Percentiles rank a stretch among this genome's conserved stretches.
These are phyloP conservation scores for Drosophila koepferae DNA, from an alignment of 2,888 invertebrate genomes.

Conservation along the genomic window DNA sequence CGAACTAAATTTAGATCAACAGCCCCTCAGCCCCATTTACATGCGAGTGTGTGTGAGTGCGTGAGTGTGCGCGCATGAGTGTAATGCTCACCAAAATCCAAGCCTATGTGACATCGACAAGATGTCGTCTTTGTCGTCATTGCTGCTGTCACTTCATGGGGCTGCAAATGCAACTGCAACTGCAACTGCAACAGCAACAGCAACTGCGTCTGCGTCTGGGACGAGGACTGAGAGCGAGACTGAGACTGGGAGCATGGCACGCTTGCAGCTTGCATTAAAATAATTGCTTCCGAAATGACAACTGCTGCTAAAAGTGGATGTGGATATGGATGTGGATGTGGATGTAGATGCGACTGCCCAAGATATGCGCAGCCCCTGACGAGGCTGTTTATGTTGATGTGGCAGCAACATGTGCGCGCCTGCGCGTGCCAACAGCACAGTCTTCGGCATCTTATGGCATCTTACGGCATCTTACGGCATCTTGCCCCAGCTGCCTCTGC, in stretches of 20 bases:
- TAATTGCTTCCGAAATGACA: conserved; percentile 84
- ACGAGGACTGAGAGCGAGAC: conserved; percentile 7
- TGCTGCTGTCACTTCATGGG: conserved; percentile 41
- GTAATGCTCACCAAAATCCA: conserved; percentile 40
- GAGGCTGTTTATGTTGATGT: conserved; percentile 45
- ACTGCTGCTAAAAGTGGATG: conserved; percentile 66
- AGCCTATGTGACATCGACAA: conserved; percentile 66
- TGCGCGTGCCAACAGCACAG: conserved; percentile 77
- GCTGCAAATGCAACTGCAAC: conserved; percentile 22
- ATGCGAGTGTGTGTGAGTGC: not conserved
- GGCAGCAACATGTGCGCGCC: conserved; percentile 79
- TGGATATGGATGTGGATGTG: conserved; percentile 25
- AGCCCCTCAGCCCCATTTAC: conserved; percentile 26
- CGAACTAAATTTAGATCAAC: conserved; percentile 68
- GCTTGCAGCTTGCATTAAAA: conserved; percentile 75
- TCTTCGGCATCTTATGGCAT: conserved; percentile 10
- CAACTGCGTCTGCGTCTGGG: conserved; percentile 8
- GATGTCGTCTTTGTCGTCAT: conserved; percentile 54
- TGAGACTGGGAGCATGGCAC: conserved; percentile 44
- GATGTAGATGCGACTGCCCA: conserved; percentile 22
- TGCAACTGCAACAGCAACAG: conserved; percentile 18
- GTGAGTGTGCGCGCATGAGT: conserved; percentile 12
- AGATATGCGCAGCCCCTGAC: conserved; percentile 49
- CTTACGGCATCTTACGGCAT: not conserved
- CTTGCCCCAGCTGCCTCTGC: conserved; percentile 25